Evolutionary conservation across 2,797 vertebrate species (phyloP).

Genomic region (Sebastiscus tertius): DNA sequence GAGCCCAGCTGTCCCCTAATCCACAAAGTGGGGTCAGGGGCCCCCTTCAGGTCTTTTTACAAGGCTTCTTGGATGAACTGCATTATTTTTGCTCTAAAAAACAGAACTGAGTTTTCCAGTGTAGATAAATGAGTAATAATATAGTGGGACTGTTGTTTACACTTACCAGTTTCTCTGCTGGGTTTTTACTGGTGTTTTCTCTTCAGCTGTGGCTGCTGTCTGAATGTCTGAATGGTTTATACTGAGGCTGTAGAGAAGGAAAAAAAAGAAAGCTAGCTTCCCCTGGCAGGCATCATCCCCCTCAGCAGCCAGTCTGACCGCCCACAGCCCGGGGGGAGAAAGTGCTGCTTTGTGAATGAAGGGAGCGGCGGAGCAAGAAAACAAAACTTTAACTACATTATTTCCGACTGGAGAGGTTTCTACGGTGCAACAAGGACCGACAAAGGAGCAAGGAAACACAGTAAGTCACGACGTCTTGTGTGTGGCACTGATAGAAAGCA

Average conservation of each 20-base stretch:
- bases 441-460: conserved; percentile 2
- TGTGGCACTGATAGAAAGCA: conserved; percentile 35
- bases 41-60: conserved; percentile 23
- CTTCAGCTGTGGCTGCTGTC: conserved; percentile 36
- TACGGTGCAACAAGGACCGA: neutral
- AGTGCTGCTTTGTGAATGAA: conserved; percentile 83
- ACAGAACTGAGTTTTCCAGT: neutral
- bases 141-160: too few species aligned
- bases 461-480: conserved; percentile 56
- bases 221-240: conserved; percentile 31
- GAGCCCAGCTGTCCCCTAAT: neutral
- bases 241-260: neutral
- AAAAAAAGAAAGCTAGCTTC: conserved; percentile 25
- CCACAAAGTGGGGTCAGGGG: conserved; percentile 55
- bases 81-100: neutral
- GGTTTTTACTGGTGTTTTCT: neutral
- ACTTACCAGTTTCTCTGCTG: neutral
- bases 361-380: conserved; percentile 74
- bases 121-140: rapidly evolving
- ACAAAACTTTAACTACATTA: conserved; percentile 63
- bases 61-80: neutral
- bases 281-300: conserved; percentile 62
- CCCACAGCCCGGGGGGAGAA: conserved; percentile 75
- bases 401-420: conserved; percentile 8
- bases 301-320: conserved; percentile 67